Base-by-base conservation (phyloP, 2,113 vertebrate genomes). In the Neolamprologus kungweensis region DNA sequence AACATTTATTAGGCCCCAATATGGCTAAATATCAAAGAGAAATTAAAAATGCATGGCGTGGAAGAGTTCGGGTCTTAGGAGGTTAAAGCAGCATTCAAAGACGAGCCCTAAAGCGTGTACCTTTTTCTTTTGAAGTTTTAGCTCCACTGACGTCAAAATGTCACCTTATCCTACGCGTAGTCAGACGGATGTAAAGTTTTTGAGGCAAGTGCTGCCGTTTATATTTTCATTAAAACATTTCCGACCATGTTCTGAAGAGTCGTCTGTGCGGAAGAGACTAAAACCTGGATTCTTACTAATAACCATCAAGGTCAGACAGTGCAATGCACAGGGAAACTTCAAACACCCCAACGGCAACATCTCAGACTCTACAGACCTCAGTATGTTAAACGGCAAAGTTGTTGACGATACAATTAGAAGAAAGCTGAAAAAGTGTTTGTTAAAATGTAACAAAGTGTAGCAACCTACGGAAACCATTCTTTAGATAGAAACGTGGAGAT, bases 11-110 rank as follows among this genome's bases (percentile, higher is more conserved):
- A 0, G 51, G 51, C n/a, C 10, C 3, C 53, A 54, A 54, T 54
- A 0, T 0, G 9, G 0, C 51, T 0, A 55, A 55, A 55, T 55
- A 55, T 0, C 4, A 55, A 55, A 55, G 53, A 55, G 53, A 55
- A 55, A 55, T 55, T 13, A 55, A 55, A 55, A 55, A 55, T 55
- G 11, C 10, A 54, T 23, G 10, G 0, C 0, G 4, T 13, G 53
- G 53, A 55, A 13, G 53, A 55, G 1, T 55, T 55, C 0, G 4
- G 53, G 21, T 55, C 53, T 55, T 55, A 23, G 6, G 53, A 23
- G 53, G 53, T 55, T 23, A 75, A 28, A 47, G 9, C 3, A 26
- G 9, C 71, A 75, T 26, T 73, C 42, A 75, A 75, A 75, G 23
- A 47, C 9, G 3, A 17, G 71, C 42, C 42, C 71, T 28, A 23